These are phyloP conservation scores for Lutraria rhynchaena DNA, from an alignment of 1,140 invertebrate genomes.

Conservation along the genomic window DNA sequence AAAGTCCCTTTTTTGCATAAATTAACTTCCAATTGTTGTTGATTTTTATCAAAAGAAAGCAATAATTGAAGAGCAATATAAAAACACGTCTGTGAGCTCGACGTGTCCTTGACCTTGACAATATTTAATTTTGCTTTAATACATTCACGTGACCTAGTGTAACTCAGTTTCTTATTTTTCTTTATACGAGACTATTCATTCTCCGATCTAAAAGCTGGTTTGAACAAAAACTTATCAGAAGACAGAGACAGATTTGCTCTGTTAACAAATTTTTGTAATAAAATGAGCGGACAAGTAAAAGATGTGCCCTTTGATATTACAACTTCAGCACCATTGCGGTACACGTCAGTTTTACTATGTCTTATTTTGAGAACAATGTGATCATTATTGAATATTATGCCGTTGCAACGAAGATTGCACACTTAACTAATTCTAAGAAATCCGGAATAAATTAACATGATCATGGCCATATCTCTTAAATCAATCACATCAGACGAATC, in stretches of 20 bases:
- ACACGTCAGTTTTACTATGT: slow-evolving; percentile 56
- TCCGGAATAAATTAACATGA: slow-evolving; percentile 57
- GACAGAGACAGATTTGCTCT: slow-evolving; percentile 1
- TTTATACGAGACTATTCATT: slow-evolving; percentile 25
- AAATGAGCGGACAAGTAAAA: slow-evolving; percentile 42
- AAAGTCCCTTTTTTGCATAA: no score
- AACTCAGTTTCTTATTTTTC: slow-evolving; percentile 59
- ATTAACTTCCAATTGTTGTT: no score
- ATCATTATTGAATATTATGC: slow-evolving; percentile 43
- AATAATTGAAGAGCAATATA: no score
- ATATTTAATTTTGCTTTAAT: slow-evolving; percentile 27
- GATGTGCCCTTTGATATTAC: slow-evolving; percentile 49
- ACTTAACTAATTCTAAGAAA: slow-evolving; percentile 52
- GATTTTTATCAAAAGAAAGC: no score
- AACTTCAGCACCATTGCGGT: slow-evolving; percentile 55
- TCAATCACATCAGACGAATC: slow-evolving; percentile 45
- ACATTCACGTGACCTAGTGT: slow-evolving; percentile 44
- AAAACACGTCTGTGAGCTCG: no score
- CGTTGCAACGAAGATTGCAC: slow-evolving; percentile 50
- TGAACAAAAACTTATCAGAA: slow-evolving; percentile 59
- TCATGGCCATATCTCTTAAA: slow-evolving; percentile 57
- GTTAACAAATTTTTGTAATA: slow-evolving; percentile 39
- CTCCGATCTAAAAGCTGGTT: slow-evolving; percentile 44
- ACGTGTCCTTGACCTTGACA: no score
- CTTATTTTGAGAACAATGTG: slow-evolving; percentile 40